Evolutionary conservation across 1,140 invertebrate genomes (phyloP).

Genomic region (Trinorchestia longiramus): DNA sequence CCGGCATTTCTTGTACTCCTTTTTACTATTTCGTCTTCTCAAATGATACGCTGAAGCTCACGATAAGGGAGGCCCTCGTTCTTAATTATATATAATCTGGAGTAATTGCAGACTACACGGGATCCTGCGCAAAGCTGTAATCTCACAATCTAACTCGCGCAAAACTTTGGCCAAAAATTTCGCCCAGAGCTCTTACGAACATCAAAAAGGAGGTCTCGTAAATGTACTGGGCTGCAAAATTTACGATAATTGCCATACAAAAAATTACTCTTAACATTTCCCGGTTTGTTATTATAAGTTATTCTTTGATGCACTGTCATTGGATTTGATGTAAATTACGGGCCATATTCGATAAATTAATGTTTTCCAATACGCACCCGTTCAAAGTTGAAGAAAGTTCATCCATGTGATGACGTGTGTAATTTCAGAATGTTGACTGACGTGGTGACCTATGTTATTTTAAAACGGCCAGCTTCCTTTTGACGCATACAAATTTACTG

Average conservation of each 20-base stretch:
- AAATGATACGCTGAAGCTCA: constrained; percentile 33
- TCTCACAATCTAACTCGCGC: constrained; percentile 5
- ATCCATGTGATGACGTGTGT: too few species aligned
- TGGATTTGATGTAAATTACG: background rate
- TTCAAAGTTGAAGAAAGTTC: background rate
- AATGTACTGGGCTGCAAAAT: background rate
- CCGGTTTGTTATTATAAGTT: background rate
- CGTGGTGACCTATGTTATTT: too few species aligned
- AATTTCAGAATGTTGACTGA: too few species aligned
- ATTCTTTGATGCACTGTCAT: background rate
- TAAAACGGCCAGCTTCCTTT: too few species aligned
- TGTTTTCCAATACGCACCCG: background rate
- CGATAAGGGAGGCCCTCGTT: background rate
- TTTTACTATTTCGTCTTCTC: constrained; percentile 3
- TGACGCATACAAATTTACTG: too few species aligned
- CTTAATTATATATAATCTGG: constrained; percentile 37
- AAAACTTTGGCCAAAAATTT: background rate
- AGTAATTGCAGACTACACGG: constrained; percentile 9
- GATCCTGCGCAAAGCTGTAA: background rate
- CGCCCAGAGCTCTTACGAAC: background rate
- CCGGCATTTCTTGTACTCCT: constrained; percentile 6
- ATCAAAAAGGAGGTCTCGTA: constrained; percentile 30
- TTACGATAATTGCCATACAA: background rate
- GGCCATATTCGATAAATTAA: background rate
- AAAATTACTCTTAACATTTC: background rate